phyloP scores from a whole-genome alignment of 2,888 invertebrate genomes.

The Dryococelus australis region DNA sequence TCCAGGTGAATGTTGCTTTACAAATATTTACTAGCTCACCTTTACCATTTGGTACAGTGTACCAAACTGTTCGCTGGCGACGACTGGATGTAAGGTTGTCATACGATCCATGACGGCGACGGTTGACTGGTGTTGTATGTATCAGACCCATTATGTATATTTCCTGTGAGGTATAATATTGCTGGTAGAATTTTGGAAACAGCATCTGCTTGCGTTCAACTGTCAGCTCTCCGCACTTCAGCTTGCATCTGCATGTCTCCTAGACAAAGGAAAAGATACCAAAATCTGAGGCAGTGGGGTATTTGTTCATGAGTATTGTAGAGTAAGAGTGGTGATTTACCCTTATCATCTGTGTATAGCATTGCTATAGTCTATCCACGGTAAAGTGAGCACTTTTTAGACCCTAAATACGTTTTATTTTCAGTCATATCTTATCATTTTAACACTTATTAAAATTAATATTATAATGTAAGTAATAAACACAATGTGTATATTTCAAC shows the following conservation, averaged over 20 bases:
- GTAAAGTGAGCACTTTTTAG: too few relatives aligned
- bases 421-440: too few relatives aligned
- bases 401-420: too few relatives aligned
- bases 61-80: constrained; percentile 25
- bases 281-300: background rate
- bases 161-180: background rate
- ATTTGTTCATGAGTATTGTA: background rate
- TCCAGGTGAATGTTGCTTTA: constrained; percentile 17
- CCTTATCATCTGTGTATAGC: background rate
- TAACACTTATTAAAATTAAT: too few relatives aligned
- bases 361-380: too few relatives aligned
- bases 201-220: background rate
- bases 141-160: background rate
- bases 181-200: background rate
- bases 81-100: background rate
- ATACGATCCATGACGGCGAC: background rate
- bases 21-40: constrained; percentile 21
- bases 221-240: background rate
- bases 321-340: background rate
- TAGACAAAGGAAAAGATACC: background rate
- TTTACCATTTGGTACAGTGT: constrained; percentile 27
- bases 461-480: too few relatives aligned
- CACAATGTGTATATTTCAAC: too few relatives aligned
- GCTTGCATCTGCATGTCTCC: background rate
- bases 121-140: background rate